A percentile compares a stretch with the other conserved stretches of the same genome.
phyloP scores from a whole-genome alignment of 2,797 vertebrate genomes.

The Eulemur coronatus region DNA sequence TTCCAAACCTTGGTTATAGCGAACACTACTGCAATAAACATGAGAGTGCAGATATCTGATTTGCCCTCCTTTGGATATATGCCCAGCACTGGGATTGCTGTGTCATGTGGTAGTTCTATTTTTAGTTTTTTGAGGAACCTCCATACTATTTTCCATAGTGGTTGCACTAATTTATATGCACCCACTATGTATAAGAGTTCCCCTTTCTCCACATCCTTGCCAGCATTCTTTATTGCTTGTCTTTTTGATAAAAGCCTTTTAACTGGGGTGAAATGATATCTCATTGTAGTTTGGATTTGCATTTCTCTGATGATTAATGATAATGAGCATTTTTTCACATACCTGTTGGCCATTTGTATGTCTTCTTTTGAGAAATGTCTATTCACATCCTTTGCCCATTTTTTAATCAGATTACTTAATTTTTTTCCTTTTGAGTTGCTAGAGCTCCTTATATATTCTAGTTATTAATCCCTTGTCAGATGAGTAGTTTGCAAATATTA shows the following conservation, averaged over 20 bases:
- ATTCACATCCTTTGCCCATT: neutral
- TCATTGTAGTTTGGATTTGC: neutral
- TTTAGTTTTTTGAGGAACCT: neutral
- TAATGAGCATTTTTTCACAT: neutral
- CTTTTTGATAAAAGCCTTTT: neutral
- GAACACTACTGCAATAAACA: neutral
- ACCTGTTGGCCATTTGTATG: neutral
- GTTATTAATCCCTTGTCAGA: neutral
- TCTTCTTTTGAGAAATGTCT: neutral
- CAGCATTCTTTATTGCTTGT: neutral
- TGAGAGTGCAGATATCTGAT: neutral
- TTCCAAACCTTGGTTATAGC: neutral
- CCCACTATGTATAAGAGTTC: neutral
- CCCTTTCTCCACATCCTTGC: neutral
- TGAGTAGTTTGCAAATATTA: neutral
- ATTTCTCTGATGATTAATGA: neutral
- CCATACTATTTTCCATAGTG: neutral
- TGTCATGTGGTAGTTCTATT: neutral
- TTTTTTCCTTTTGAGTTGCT: neutral
- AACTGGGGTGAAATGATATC: neutral
- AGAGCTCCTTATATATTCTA: neutral
- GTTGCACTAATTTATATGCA: neutral
- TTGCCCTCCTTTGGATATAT: neutral
- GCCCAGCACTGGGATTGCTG: neutral
- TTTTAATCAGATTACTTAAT: neutral